phyloP scores from a whole-genome alignment of 2,888 invertebrate species.

The Pharmacophagus antenor region DNA sequence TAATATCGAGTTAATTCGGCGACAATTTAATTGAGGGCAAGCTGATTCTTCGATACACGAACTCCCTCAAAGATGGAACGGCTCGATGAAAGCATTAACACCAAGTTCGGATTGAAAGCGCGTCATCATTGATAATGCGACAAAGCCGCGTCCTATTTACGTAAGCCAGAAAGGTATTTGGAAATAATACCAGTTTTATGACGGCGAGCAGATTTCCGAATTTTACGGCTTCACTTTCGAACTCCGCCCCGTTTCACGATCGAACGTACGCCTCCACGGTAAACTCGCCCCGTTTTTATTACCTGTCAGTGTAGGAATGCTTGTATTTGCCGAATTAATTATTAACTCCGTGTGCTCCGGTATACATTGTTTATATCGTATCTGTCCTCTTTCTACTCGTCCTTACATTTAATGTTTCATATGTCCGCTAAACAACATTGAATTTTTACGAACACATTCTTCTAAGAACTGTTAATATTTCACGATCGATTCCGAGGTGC shows the following conservation, averaged over 20 bases:
- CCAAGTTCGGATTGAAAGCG: constrained; percentile 4
- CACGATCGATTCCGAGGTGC: no score
- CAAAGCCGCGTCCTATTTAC: constrained; percentile 38
- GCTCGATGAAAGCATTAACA: not conserved
- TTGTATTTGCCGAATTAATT: not conserved
- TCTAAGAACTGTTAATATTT: no score
- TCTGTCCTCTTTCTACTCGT: no score
- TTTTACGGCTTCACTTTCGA: constrained; percentile 41
- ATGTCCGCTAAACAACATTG: no score
- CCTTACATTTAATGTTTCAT: not conserved
- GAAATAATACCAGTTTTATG: constrained; percentile 42
- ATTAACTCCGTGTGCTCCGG: no score
- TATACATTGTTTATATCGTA: no score
- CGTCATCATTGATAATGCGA: constrained; percentile 19
- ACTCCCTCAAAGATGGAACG: not conserved
- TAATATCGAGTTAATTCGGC: not conserved
- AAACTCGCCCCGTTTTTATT: constrained; percentile 21
- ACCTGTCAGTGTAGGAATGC: not conserved
- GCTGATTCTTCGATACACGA: not conserved
- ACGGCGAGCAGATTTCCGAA: constrained; percentile 39
- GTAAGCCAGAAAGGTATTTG: constrained; percentile 38
- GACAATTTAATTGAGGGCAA: not conserved
- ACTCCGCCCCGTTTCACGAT: constrained; percentile 39
- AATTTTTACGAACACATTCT: no score
- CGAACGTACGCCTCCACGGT: constrained; percentile 33